Percentiles rank a stretch among this genome's conserved stretches.
These are phyloP conservation scores for Daubentonia madagascariensis DNA, from an alignment of 2,113 vertebrate species.

Conservation along the genomic window DNA sequence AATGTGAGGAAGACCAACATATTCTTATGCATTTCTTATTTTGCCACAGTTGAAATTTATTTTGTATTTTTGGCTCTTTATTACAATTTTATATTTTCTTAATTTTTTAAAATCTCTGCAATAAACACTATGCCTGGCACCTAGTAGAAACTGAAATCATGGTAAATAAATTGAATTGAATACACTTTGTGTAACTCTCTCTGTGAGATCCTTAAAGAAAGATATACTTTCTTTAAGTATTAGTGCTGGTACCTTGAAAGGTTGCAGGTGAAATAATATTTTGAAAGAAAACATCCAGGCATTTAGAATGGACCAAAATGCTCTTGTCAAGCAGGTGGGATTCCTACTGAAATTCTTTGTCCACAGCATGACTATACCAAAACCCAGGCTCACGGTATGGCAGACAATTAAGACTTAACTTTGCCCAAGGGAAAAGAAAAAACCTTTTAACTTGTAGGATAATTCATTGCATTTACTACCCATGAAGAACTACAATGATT, in stretches of 20 bases:
- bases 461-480: not conserved
- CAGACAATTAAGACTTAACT: not conserved
- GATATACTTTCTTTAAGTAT: not conserved
- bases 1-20: not conserved
- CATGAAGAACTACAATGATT: not conserved
- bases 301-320: not conserved
- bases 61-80: not conserved
- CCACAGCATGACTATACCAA: not conserved
- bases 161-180: not conserved
- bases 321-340: not conserved
- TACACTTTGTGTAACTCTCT: not conserved
- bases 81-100: not conserved
- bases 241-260: not conserved
- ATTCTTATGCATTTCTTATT: not conserved
- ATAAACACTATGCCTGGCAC: not conserved
- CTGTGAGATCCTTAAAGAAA: constrained; percentile 30
- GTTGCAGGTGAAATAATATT: constrained; percentile 35
- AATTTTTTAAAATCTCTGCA: not conserved
- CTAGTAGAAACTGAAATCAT: not conserved
- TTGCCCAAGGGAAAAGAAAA: not conserved
- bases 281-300: constrained; percentile 41
- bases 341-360: not conserved
- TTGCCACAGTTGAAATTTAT: not conserved
- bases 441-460: not conserved
- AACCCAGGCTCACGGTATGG: not conserved